These are phyloP conservation scores for Andrena trimmerana DNA, from an alignment of 2,888 invertebrate genomes.

Conservation along the genomic window DNA sequence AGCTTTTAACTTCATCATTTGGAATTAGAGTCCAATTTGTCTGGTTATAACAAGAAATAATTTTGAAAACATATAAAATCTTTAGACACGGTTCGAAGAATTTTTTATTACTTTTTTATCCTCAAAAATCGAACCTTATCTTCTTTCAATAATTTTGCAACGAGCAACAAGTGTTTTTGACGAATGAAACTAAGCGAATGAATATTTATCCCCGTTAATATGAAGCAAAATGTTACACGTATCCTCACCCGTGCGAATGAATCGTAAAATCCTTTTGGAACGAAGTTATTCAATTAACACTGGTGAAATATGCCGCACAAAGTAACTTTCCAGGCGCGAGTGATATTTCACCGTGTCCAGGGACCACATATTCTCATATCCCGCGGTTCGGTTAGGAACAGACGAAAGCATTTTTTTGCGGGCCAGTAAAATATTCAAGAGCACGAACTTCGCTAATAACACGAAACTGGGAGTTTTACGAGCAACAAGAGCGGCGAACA, in stretches of 20 bases:
- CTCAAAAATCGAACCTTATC: neutral
- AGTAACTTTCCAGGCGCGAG: conserved; percentile 16
- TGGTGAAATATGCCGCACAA: conserved; percentile 18
- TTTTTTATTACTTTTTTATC: neutral
- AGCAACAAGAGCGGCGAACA: conserved; percentile 15
- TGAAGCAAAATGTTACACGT: neutral
- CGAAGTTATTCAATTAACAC: conserved; percentile 25
- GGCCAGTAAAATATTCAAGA: conserved; percentile 59
- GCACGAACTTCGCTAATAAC: conserved; percentile 62
- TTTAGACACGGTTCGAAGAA: too few relatives aligned
- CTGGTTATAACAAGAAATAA: too few relatives aligned
- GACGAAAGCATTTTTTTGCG: conserved; percentile 49
- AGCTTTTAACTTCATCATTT: too few relatives aligned
- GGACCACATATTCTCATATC: conserved; percentile 27
- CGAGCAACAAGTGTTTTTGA: neutral
- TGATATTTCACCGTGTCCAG: conserved; percentile 33
- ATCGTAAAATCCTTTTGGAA: neutral
- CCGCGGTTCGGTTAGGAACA: conserved; percentile 32
- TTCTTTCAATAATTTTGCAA: neutral
- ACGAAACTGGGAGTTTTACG: conserved; percentile 53
- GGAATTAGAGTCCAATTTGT: too few relatives aligned
- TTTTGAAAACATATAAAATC: too few relatives aligned
- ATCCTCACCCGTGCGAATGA: neutral
- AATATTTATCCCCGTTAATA: neutral
- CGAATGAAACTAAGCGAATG: neutral